phyloP scores from a whole-genome alignment of 1,140 invertebrate genomes.

The Eumeta japonica region DNA sequence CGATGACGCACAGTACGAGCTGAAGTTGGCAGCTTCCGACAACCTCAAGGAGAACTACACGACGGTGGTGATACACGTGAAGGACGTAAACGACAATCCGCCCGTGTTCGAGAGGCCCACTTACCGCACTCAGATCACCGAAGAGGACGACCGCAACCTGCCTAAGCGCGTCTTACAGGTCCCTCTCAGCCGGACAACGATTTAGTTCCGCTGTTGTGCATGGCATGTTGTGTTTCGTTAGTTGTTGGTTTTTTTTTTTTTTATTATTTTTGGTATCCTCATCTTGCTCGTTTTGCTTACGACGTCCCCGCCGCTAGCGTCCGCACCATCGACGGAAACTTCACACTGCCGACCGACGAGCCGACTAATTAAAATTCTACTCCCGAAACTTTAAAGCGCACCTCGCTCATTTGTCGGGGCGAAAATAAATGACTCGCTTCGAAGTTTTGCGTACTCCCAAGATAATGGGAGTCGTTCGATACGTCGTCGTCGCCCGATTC shows the following conservation, averaged over 20 bases:
- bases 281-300: conserved; percentile 19
- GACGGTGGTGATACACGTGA: conserved; percentile 92
- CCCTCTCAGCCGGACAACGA: conserved; percentile 27
- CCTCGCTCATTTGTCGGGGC: background rate
- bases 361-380: background rate
- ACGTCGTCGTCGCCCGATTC: too few relatives aligned
- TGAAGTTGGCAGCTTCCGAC: conserved; percentile 89
- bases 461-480: background rate
- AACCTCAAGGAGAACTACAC: conserved; percentile 96
- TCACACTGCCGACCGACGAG: too few relatives aligned
- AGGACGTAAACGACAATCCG: conserved; percentile 89
- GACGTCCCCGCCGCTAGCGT: too few relatives aligned
- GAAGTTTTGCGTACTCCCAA: background rate
- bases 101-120: conserved; percentile 84
- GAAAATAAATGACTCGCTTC: background rate
- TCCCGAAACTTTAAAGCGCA: background rate
- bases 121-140: conserved; percentile 92
- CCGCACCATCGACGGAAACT: too few relatives aligned
- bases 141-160: conserved; percentile 91
- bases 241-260: conserved; percentile 30
- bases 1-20: conserved; percentile 82
- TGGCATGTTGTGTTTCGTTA: conserved; percentile 38
- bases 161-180: conserved; percentile 92
- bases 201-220: conserved; percentile 34
- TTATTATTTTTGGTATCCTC: conserved; percentile 16